Evolutionary conservation across 1,140 invertebrate genomes (phyloP).

Genomic region (Lordiphosa stackelbergi): DNA sequence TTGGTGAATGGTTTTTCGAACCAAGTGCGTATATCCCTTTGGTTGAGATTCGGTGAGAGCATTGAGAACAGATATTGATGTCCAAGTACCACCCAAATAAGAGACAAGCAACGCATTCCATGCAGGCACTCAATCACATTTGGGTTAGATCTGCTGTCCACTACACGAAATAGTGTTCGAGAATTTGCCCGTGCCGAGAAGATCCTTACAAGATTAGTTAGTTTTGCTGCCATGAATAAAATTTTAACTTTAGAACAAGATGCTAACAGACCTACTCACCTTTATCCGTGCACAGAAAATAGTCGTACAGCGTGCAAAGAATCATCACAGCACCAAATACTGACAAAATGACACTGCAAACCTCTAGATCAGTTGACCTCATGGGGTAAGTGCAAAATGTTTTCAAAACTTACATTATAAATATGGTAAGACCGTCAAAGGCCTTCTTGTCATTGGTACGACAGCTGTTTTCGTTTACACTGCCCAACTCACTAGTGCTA

Average conservation of each 20-base stretch:
- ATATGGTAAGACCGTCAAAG: conserved; percentile 30
- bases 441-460: conserved; percentile 16
- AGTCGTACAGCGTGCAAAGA: conserved; percentile 40
- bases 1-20: conserved; percentile 17
- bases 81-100: conserved; percentile 51
- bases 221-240: conserved; percentile 11
- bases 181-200: conserved; percentile 47
- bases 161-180: conserved; percentile 31
- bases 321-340: conserved; percentile 13
- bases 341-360: conserved; percentile 25
- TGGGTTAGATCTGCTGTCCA: conserved; percentile 34
- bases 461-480: conserved; percentile 23
- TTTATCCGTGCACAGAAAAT: conserved; percentile 31
- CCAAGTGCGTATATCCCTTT: conserved; percentile 21
- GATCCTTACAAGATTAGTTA: conserved; percentile 12
- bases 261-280: conserved; percentile 21
- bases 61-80: conserved; percentile 17
- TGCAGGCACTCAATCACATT: conserved; percentile 60
- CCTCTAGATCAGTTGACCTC: neutral
- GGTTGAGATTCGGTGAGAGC: conserved; percentile 19
- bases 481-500: neutral
- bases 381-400: neutral
- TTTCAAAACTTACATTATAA: conserved; percentile 41
- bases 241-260: too few relatives aligned
- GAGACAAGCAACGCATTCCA: conserved; percentile 53